Evolutionary conservation across 2,888 invertebrate species (phyloP).

Genomic region (Macaria liturata): DNA sequence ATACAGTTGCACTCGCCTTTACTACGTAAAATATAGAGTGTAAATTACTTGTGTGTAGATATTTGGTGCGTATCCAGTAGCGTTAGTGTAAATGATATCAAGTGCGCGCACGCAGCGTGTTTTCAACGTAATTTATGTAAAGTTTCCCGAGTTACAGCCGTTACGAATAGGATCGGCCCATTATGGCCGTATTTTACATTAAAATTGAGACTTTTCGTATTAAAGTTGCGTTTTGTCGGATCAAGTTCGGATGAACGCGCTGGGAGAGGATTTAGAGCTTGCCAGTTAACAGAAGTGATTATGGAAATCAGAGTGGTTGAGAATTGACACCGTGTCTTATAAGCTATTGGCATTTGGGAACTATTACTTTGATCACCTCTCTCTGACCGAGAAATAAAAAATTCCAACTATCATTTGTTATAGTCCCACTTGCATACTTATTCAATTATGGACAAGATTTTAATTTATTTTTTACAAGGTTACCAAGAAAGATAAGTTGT

Average conservation of each 20-base stretch:
- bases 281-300: conserved; percentile 9
- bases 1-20: conserved; percentile 8
- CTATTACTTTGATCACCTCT: too few relatives aligned
- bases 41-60: conserved; percentile 1
- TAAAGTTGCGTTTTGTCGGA: conserved; percentile 28
- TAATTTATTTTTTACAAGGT: too few relatives aligned
- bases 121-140: conserved; percentile 35
- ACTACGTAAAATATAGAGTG: conserved; percentile 15
- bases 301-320: conserved; percentile 11
- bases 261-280: conserved; percentile 8
- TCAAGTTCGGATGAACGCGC: conserved; percentile 16
- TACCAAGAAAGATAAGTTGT: too few relatives aligned
- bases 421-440: too few relatives aligned
- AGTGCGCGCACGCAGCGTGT: conserved; percentile 25
- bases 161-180: conserved; percentile 27
- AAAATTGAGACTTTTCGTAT: conserved; percentile 24
- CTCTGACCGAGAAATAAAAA: too few relatives aligned
- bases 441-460: too few relatives aligned
- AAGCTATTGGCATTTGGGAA: too few relatives aligned
- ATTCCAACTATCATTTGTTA: too few relatives aligned
- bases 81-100: conserved; percentile 33
- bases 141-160: conserved; percentile 28
- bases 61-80: conserved; percentile 24
- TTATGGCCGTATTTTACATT: conserved; percentile 26
- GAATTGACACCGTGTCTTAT: background rate